A percentile compares a stretch with the other conserved stretches of the same genome.
phyloP scores from a whole-genome alignment of 2,113 vertebrate species.

The Labeo rohita region DNA sequence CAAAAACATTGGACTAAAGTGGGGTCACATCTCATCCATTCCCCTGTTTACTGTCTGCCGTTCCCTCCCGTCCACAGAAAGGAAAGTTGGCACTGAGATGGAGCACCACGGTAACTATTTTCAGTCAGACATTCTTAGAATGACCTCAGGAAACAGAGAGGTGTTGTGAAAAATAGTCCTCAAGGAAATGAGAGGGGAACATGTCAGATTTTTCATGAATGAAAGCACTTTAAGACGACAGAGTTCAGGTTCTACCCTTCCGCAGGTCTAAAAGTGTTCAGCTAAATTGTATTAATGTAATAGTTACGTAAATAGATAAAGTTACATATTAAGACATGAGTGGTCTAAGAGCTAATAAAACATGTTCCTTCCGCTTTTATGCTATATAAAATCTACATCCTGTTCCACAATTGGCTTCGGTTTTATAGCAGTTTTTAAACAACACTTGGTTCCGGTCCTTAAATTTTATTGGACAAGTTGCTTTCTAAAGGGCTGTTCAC shows the following conservation, averaged over 20 bases:
- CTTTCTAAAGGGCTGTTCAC: neutral
- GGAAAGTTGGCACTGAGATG: conserved; percentile 47
- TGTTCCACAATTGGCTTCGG: neutral
- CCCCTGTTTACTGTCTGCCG: neutral
- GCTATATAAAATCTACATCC: conserved; percentile 2
- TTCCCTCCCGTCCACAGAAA: conserved; percentile 1
- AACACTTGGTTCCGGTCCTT: conserved; percentile 1
- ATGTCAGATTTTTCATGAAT: conserved; percentile 51
- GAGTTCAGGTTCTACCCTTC: conserved; percentile 50
- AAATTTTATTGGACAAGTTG: neutral
- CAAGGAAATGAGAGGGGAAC: conserved; percentile 48
- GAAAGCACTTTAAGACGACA: conserved; percentile 51
- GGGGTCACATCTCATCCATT: conserved; percentile 36
- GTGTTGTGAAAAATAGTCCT: conserved; percentile 56
- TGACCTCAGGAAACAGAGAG: conserved; percentile 56
- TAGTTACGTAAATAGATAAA: conserved; percentile 30
- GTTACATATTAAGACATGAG: neutral
- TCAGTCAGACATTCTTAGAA: conserved; percentile 54
- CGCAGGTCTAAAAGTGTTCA: conserved; percentile 30
- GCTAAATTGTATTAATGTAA: neutral
- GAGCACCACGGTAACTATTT: conserved; percentile 50
- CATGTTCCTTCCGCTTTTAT: neutral
- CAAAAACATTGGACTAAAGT: conserved; percentile 23
- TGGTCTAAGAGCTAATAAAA: neutral
- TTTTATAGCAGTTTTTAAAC: conserved; percentile 8